Conservation (phyloP, 2,888 invertebrate genomes). For the Plagodis pulveraria region DNA sequence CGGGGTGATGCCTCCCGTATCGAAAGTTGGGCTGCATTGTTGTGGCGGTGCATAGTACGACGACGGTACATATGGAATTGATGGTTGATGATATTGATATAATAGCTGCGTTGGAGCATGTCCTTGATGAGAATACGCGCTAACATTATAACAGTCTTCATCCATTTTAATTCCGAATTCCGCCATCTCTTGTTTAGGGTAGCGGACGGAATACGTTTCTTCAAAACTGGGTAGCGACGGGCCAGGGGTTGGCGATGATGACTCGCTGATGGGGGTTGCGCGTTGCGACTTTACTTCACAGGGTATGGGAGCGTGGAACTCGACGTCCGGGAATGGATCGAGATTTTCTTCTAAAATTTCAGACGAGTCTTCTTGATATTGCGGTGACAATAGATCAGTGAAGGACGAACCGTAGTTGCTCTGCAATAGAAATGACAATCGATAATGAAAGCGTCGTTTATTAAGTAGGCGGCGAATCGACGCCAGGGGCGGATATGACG, state of each 20-base stretch:
- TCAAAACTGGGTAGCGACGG: conserved; percentile 93
- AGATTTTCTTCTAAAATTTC: conserved; percentile 89
- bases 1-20: conserved; percentile 76
- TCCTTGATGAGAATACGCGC: conserved; percentile 84
- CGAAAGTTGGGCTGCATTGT: conserved; percentile 83
- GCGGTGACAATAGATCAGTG: conserved; percentile 90
- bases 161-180: conserved; percentile 93
- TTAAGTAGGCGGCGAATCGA: conserved; percentile 68
- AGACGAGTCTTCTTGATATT: conserved; percentile 89
- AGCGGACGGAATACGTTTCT: conserved; percentile 93
- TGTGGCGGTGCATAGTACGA: conserved; percentile 86
- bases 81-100: conserved; percentile 86
- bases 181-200: conserved; percentile 87
- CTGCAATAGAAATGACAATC: conserved; percentile 84
- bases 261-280: conserved; percentile 72
- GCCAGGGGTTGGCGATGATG: conserved; percentile 77
- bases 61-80: conserved; percentile 82
- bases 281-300: conserved; percentile 75
- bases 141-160: conserved; percentile 91
- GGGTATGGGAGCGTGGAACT: conserved; percentile 77
- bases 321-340: conserved; percentile 90
- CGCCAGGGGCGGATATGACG: conserved; percentile 66
- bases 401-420: conserved; percentile 92
- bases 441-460: conserved; percentile 69
- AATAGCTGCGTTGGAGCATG: conserved; percentile 83